Base-by-base conservation (phyloP, 2,888 invertebrate genomes). In the Tipula vernalis region DNA sequence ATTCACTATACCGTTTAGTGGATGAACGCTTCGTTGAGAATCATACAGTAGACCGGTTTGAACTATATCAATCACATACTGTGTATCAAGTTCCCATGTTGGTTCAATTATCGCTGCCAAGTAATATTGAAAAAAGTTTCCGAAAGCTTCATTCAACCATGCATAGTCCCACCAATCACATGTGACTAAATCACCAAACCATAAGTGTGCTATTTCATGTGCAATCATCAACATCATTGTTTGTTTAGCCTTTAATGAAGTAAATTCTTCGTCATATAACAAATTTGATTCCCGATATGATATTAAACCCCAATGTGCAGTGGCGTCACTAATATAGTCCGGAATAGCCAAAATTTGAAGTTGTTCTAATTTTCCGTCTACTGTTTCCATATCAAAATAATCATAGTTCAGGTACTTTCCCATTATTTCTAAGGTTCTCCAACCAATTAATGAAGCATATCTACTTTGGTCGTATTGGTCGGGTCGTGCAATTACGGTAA, bases 241-340 rank as follows among this genome's bases (percentile, higher is more conserved):
- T 88, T 94, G 94, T 89, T 94, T 94, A 85, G 93, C 93, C 6
- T 92, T 88, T 85, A 93, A 92, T 0, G 94, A 93, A 0, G 94
- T 94, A 44, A 93, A 91, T 2, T 92, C 90, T 71, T 93, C 92
- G 86, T 96, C 95, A 88, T 93, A 95, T 3, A 96, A 91, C 87
- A 96, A 91, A 0, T 94, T 93, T 0, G 94, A 94, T 90, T 96
- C 96, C 87, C 95, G 91, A 91, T 96, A 98, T 2, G 96, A 97
- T 6, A 97, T 93, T 39, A 98, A 92, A 6, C 97, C 98, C 97
- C 97, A 98, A 90, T 98, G 98, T 90, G 97, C 97, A 97, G 97
- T 97, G 86, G 97, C 97, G 84, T 96, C 96, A 88, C 96, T 95
- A 85, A 94, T 93, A 90, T 97, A 97, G 90, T 97, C 96, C 0